Evolutionary conservation across 2,888 invertebrate genomes (phyloP).

Genomic region (Drosophila limbata): DNA sequence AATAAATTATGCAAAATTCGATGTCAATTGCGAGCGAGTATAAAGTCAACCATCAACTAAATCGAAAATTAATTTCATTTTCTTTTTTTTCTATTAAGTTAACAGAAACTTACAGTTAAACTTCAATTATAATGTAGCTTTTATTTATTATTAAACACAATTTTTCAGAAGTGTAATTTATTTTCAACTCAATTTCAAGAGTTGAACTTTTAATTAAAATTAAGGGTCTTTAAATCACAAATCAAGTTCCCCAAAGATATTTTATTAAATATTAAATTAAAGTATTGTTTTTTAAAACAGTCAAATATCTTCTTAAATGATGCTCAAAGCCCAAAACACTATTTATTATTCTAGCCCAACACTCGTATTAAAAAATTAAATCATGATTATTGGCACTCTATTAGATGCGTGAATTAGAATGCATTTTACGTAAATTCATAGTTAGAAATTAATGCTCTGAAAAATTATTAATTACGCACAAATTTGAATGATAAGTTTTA

Average conservation of each 20-base stretch:
- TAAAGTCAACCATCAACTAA: slow-evolving; percentile 24
- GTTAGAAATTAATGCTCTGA: slow-evolving; percentile 22
- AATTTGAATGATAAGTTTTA: slow-evolving; percentile 19
- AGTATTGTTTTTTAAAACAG: background rate
- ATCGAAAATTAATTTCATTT: slow-evolving; percentile 36
- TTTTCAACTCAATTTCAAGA: background rate
- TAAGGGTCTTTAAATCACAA: no score
- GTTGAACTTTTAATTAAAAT: background rate
- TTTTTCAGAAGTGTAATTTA: background rate
- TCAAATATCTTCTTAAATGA: background rate
- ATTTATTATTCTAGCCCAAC: background rate
- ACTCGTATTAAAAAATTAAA: slow-evolving; percentile 10
- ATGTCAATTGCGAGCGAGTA: slow-evolving; percentile 15
- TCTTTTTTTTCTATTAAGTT: background rate
- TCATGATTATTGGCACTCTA: slow-evolving; percentile 16
- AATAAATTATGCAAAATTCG: slow-evolving; percentile 40
- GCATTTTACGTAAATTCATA: slow-evolving; percentile 28
- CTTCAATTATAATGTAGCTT: slow-evolving; percentile 3
- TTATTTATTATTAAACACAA: slow-evolving; percentile 7
- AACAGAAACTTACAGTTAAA: background rate
- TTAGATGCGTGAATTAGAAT: background rate
- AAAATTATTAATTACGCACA: slow-evolving; percentile 12
- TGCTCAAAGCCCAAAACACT: background rate
- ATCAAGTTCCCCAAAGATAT: no score
- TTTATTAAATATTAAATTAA: no score